Evolutionary conservation across 1,140 invertebrate genomes (phyloP).

Genomic region (Diorhabda elongata): DNA sequence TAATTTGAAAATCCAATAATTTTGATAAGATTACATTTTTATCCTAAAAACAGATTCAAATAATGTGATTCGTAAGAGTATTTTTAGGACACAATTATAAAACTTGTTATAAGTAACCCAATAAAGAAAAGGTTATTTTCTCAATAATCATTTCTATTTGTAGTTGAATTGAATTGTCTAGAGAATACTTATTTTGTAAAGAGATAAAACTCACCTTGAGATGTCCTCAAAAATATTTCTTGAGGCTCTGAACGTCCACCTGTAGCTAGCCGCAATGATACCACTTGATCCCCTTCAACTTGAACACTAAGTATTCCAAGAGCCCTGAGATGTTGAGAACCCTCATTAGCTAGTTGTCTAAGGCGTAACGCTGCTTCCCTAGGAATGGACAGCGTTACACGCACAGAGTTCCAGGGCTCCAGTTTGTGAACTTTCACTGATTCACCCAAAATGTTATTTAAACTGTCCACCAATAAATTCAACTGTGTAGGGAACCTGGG

Average conservation of each 20-base stretch:
- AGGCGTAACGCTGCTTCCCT: constrained; percentile 87
- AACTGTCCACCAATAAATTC: constrained; percentile 60
- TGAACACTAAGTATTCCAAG: constrained; percentile 94
- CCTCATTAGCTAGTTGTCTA: constrained; percentile 83
- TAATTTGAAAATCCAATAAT: too few relatives aligned
- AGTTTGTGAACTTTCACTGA: constrained; percentile 74
- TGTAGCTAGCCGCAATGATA: constrained; percentile 81
- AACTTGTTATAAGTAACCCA: too few relatives aligned
- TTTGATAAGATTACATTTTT: too few relatives aligned
- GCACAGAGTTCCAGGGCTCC: constrained; percentile 97
- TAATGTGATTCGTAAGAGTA: too few relatives aligned
- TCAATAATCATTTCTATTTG: too few relatives aligned
- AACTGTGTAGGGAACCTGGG: constrained; percentile 68
- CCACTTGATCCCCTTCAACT: constrained; percentile 92
- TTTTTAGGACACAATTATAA: too few relatives aligned
- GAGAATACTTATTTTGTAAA: not conserved
- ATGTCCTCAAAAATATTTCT: constrained; percentile 67
- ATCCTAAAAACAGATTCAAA: too few relatives aligned
- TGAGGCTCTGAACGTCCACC: constrained; percentile 61
- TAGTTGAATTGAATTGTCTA: too few relatives aligned
- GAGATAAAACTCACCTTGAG: constrained; percentile 35
- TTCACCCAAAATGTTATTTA: constrained; percentile 66
- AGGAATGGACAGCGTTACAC: constrained; percentile 94
- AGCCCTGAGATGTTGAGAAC: constrained; percentile 79
- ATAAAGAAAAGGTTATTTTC: too few relatives aligned